Conservation (phyloP, 2,113 vertebrate species). For the Grammomys surdaster region DNA sequence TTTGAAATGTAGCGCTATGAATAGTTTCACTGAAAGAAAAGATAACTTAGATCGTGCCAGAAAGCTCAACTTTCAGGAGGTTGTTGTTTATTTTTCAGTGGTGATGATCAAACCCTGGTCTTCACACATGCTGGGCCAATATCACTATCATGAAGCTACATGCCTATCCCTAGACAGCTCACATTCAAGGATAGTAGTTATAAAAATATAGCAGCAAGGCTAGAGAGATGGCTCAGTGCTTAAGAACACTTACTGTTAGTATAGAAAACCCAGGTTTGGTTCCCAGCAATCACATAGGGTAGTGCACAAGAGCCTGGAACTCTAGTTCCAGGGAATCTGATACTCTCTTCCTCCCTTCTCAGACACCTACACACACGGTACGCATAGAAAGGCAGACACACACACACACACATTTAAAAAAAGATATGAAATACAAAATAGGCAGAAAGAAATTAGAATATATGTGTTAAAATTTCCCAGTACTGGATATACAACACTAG, state of each 20-base stretch:
- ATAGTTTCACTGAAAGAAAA: constrained; percentile 38
- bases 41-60: background rate
- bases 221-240: background rate
- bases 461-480: background rate
- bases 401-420: background rate
- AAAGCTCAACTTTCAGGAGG: constrained; percentile 10
- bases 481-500: background rate
- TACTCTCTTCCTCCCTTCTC: background rate
- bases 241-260: background rate
- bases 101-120: background rate
- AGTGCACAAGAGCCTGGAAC: too few species aligned
- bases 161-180: background rate
- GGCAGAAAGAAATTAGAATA: background rate
- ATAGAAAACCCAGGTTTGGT: background rate
- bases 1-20: background rate
- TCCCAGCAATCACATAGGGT: background rate
- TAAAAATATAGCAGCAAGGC: background rate
- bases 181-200: background rate
- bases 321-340: background rate
- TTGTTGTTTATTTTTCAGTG: background rate
- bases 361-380: background rate
- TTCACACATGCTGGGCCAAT: background rate
- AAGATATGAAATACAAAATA: constrained; percentile 19
- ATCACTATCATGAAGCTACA: background rate
- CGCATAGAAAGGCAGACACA: background rate